Evolutionary conservation across 2,888 invertebrate species (phyloP), one percentile per base, ranked within the genome.

Genomic region (Ellobium chinense): DNA sequence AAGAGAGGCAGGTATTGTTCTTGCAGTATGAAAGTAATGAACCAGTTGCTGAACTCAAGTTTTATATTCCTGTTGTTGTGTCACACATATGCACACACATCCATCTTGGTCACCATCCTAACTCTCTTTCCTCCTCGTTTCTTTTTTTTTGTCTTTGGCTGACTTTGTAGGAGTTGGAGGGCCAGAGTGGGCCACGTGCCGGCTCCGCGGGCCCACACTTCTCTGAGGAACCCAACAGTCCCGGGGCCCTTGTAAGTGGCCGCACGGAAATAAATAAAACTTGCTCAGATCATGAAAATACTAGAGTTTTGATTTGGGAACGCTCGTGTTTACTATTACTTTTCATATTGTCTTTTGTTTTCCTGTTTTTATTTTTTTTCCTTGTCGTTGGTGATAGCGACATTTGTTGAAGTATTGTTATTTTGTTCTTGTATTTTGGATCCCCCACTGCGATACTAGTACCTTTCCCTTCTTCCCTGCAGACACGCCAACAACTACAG

Each of bases 211-310:
- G 79, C 73, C 65, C 72, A 46, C 69, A 75, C 66, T 80, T 62
- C 80, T 66, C 69, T 14, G 80, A 80, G 80, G 80, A 80, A 75
- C 80, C 80, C 31, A 80, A 62, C 80, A 80, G 80, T 37, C 80
- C 80, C 60, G 80, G 80, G 69, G 80, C 66, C 66, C 80, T 74
- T n/a, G 80, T 80, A 80, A 80, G 80, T 80, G 80, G 75, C 60
- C 75, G 80, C 80, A 80, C 80, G 80, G 65, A 66, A 58, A 2
- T 31, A 65, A 46, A 39, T 3, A 27, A 69, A 46, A 39, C 21
- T 58, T 74, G 72, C 46, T 68, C 58, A 68, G 66, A 75, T 69
- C 37, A 34, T 63, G 58, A 56, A 54, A 27, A 73, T 72, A 37
- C 65, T 54, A 62, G 46, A 65, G 31, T 72, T 80, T 80, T 62